Evolutionary conservation across 2,113 vertebrate genomes (phyloP).

Genomic region (Suncus etruscus): DNA sequence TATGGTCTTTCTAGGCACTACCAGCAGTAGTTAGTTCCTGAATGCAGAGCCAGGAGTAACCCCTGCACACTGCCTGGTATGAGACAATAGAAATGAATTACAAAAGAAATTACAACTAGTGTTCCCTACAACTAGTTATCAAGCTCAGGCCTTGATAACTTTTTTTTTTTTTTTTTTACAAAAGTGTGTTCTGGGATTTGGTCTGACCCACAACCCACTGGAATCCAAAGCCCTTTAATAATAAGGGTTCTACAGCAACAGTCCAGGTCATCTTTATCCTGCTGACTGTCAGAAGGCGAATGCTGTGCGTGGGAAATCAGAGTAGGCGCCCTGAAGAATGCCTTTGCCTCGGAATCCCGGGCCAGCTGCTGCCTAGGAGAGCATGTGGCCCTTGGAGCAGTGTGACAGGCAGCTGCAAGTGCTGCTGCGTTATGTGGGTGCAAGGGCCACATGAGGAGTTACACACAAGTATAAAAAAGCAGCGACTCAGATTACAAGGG

Average conservation of each 20-base stretch:
- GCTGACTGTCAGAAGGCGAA: slow-evolving; percentile 41
- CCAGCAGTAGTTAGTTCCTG: too few species aligned
- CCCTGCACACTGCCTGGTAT: too few species aligned
- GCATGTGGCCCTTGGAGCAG: slow-evolving; percentile 50
- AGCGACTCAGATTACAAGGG: slow-evolving; percentile 2
- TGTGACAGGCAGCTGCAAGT: background rate
- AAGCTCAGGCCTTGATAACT: slow-evolving; percentile 19
- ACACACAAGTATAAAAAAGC: slow-evolving; percentile 56
- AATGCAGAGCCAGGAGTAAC: too few species aligned
- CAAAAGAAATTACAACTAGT: background rate
- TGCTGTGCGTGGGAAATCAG: slow-evolving; percentile 57
- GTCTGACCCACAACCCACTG: slow-evolving; percentile 43
- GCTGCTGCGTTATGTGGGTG: slow-evolving; percentile 27
- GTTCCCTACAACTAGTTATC: slow-evolving; percentile 12
- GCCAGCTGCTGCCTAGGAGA: background rate
- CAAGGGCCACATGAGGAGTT: slow-evolving; percentile 21
- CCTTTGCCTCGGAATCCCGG: slow-evolving; percentile 56
- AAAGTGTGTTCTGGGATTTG: slow-evolving; percentile 61
- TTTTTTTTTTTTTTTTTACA: slow-evolving; percentile 5
- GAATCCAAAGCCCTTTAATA: slow-evolving; percentile 37
- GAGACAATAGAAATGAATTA: too few species aligned
- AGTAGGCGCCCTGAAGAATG: slow-evolving; percentile 26
- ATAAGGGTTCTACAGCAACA: slow-evolving; percentile 52
- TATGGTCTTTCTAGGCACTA: too few species aligned
- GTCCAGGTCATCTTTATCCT: slow-evolving; percentile 48